A percentile compares a stretch with the other conserved stretches of the same genome.
These are phyloP conservation scores for Phoenicopterus ruber DNA, from an alignment of 2,113 vertebrate genomes.

Conservation along the genomic window DNA sequence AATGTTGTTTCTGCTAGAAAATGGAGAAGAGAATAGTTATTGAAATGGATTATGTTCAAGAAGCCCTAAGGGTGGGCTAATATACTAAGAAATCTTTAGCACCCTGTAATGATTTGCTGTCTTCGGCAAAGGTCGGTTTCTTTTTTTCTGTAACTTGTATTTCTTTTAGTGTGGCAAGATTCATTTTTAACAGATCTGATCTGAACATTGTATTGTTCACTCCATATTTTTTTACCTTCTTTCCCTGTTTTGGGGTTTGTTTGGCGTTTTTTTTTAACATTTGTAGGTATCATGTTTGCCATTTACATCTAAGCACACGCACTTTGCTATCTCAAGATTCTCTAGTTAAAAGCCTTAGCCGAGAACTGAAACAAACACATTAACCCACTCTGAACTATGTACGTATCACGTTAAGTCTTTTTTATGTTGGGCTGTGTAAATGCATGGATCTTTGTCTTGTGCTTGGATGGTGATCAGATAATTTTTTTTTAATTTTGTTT, in stretches of 20 bases:
- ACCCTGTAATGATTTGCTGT: slow-evolving; percentile 56
- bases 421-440: not conserved
- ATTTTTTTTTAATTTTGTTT: not conserved
- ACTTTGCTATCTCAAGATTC: not conserved
- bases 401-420: not conserved
- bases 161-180: not conserved
- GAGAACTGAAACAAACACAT: not conserved
- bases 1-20: slow-evolving; percentile 39
- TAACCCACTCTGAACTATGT: not conserved
- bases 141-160: not conserved
- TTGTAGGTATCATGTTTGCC: not conserved
- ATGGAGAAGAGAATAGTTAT: slow-evolving; percentile 23
- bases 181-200: slow-evolving; percentile 39
- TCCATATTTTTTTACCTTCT: not conserved
- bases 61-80: slow-evolving; percentile 42
- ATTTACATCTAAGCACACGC: not conserved
- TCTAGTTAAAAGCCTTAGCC: not conserved
- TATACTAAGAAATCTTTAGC: slow-evolving; percentile 51
- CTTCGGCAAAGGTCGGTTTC: slow-evolving; percentile 2
- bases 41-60: slow-evolving; percentile 30
- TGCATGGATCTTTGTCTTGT: not conserved
- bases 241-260: not conserved
- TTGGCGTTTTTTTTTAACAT: not conserved
- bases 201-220: not conserved
- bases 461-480: not conserved